These are phyloP conservation scores for Eristalis tenax DNA, from an alignment of 2,888 invertebrate species.

Conservation along the genomic window DNA sequence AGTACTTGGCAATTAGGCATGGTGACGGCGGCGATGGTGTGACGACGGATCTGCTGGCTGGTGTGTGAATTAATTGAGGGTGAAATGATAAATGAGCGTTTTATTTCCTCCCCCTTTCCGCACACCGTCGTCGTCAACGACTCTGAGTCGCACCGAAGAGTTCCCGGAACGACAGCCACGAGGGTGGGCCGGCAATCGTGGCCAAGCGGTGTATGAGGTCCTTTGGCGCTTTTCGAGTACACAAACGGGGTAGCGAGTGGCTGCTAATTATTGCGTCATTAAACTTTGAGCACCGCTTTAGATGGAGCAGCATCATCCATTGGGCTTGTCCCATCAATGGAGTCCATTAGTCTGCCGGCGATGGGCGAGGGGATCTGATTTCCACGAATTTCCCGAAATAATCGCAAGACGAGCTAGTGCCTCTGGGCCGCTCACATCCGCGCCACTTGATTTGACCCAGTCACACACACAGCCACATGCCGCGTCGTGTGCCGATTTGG, in stretches of 20 bases:
- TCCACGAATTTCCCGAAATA: constrained; percentile 26
- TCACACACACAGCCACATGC: background rate
- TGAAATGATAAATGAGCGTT: constrained; percentile 67
- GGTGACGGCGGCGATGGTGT: constrained; percentile 62
- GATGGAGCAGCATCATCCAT: background rate
- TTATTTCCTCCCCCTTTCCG: constrained; percentile 47
- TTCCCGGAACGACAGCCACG: constrained; percentile 48
- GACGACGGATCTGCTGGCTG: constrained; percentile 52
- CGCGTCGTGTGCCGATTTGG: constrained; percentile 16
- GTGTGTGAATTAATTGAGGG: constrained; percentile 69
- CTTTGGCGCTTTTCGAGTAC: background rate
- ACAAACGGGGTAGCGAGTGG: constrained; percentile 1
- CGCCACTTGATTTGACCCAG: constrained; percentile 58
- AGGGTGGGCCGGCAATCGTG: constrained; percentile 54
- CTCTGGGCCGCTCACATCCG: background rate
- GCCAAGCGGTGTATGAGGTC: background rate
- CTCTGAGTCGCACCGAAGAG: constrained; percentile 26
- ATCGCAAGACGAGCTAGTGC: background rate
- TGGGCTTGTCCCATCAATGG: background rate
- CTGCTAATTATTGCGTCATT: constrained; percentile 52
- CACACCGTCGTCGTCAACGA: background rate
- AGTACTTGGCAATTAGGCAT: constrained; percentile 71
- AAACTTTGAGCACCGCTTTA: constrained; percentile 37
- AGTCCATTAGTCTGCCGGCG: constrained; percentile 19
- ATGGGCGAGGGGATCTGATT: constrained; percentile 15